These are phyloP conservation scores for Sinopyrophorus schimmeli DNA, from an alignment of 2,888 invertebrate species.

Conservation along the genomic window DNA sequence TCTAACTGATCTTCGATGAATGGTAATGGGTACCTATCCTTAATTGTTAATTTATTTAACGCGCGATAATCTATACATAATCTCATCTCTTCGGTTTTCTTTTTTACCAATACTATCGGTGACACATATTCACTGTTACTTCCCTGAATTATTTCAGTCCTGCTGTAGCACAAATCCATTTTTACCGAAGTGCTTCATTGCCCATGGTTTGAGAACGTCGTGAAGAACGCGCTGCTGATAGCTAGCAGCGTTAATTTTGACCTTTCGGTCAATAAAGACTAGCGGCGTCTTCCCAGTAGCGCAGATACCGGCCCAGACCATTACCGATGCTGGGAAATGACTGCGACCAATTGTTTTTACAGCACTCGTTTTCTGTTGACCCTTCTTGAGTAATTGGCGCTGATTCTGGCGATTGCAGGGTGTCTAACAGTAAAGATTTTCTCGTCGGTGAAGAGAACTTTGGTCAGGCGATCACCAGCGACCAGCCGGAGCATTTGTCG, in stretches of 20 bases:
- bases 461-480: too few relatives aligned
- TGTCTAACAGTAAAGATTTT: too few relatives aligned
- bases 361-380: too few relatives aligned
- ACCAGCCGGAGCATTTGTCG: too few relatives aligned
- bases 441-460: too few relatives aligned
- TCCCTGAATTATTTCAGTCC: slow-evolving; percentile 37
- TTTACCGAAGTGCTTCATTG: background rate
- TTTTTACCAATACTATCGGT: slow-evolving; percentile 36
- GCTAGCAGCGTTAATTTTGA: background rate
- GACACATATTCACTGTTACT: slow-evolving; percentile 40
- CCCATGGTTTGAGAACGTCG: background rate
- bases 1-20: slow-evolving; percentile 42
- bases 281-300: background rate
- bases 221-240: background rate
- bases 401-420: too few relatives aligned
- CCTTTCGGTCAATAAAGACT: background rate
- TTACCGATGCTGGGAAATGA: too few relatives aligned
- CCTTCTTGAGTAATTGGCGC: too few relatives aligned
- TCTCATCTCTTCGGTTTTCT: slow-evolving; percentile 35
- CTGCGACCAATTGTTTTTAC: too few relatives aligned
- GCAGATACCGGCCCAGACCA: background rate
- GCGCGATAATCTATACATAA: slow-evolving; percentile 41
- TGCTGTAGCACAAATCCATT: background rate
- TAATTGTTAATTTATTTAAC: slow-evolving; percentile 37
- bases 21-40: slow-evolving; percentile 36